phyloP scores from a whole-genome alignment of 1,140 invertebrate genomes.

The Trialeurodes vaporariorum region DNA sequence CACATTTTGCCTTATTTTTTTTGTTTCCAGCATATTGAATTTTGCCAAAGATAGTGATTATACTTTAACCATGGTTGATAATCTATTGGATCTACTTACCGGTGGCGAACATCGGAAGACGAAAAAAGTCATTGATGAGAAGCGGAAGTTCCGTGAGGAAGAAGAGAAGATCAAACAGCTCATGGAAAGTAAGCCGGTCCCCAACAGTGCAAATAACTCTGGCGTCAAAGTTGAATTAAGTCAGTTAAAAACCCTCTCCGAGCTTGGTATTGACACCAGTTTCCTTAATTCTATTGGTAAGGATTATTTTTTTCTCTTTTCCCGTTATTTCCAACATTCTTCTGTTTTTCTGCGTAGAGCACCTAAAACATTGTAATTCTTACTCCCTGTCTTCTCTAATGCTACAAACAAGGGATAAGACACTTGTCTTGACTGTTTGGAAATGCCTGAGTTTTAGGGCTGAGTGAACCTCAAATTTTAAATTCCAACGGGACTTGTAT shows the following conservation, averaged over 20 bases:
- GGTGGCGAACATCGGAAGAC: conserved; percentile 72
- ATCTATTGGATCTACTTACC: conserved; percentile 68
- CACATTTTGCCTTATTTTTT: conserved; percentile 13
- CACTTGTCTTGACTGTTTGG: too few relatives aligned
- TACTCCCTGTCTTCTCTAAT: too few relatives aligned
- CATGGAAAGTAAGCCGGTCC: conserved; percentile 35
- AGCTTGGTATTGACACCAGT: conserved; percentile 71
- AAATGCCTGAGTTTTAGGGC: too few relatives aligned
- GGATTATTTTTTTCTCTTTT: too few relatives aligned
- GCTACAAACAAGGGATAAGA: too few relatives aligned
- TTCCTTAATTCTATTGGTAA: conserved; percentile 67
- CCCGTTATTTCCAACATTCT: too few relatives aligned
- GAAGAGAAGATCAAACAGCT: conserved; percentile 45
- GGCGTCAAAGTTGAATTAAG: conserved; percentile 59
- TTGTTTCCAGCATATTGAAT: conserved; percentile 49
- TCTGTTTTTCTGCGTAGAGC: too few relatives aligned
- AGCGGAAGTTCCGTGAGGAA: conserved; percentile 45
- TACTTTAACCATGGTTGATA: conserved; percentile 69
- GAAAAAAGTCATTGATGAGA: conserved; percentile 51
- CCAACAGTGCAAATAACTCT: conserved; percentile 18
- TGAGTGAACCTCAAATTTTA: too few relatives aligned
- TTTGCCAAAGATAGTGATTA: conserved; percentile 77
- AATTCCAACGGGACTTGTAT: too few relatives aligned
- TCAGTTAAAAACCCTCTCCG: conserved; percentile 53
- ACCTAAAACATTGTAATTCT: too few relatives aligned